Evolutionary conservation across 1,140 invertebrate species (phyloP).

Genomic region (Sesamia nonagrioides): DNA sequence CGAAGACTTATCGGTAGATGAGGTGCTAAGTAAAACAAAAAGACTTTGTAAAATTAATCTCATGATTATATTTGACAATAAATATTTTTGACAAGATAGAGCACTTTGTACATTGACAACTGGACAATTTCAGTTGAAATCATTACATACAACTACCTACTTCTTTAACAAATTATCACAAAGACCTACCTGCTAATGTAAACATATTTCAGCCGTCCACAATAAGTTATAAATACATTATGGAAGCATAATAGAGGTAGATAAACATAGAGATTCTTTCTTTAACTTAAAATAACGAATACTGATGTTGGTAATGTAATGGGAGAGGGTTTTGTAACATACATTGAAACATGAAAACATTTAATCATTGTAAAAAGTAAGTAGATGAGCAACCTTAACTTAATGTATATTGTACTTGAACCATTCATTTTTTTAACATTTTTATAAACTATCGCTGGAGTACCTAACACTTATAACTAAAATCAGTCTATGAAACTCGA

Average conservation of each 20-base stretch:
- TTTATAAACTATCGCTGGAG: constrained; percentile 65
- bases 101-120: constrained; percentile 77
- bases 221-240: constrained; percentile 81
- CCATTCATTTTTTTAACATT: constrained; percentile 54
- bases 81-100: constrained; percentile 66
- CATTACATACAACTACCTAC: constrained; percentile 45
- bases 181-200: constrained; percentile 59
- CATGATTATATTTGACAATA: constrained; percentile 82
- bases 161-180: constrained; percentile 72
- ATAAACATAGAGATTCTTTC: constrained; percentile 83
- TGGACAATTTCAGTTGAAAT: constrained; percentile 49
- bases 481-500: constrained; percentile 82
- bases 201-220: constrained; percentile 67
- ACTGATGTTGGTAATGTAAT: constrained; percentile 80
- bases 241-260: constrained; percentile 84
- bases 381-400: constrained; percentile 40
- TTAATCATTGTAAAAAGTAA: constrained; percentile 17
- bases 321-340: constrained; percentile 23
- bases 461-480: constrained; percentile 79
- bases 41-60: constrained; percentile 63
- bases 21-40: constrained; percentile 52
- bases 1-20: constrained; percentile 63
- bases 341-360: constrained; percentile 24
- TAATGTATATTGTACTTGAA: constrained; percentile 42
- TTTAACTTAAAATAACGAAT: constrained; percentile 79